A percentile compares a stretch with the other conserved stretches of the same genome.
Evolutionary conservation across 2,797 vertebrate genomes (phyloP).

Genomic region (Epinephelus malabaricus): DNA sequence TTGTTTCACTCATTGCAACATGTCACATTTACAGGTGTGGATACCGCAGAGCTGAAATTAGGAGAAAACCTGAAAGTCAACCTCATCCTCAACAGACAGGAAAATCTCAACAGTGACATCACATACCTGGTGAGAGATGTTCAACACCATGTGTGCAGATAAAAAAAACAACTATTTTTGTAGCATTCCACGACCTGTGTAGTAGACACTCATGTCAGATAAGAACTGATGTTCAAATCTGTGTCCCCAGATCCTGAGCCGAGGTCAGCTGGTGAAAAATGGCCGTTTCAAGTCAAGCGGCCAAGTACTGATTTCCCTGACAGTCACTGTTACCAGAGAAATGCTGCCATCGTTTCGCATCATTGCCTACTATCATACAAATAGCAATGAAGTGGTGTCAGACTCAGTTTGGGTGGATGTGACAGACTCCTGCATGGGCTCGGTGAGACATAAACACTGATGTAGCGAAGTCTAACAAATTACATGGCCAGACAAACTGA

Average conservation of each 20-base stretch:
- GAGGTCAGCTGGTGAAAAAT: slow-evolving; percentile 82
- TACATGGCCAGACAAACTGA: background rate
- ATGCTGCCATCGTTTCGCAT: slow-evolving; percentile 92
- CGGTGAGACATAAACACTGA: slow-evolving; percentile 70
- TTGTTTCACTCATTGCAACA: background rate
- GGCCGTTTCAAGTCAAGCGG: slow-evolving; percentile 61
- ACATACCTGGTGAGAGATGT: slow-evolving; percentile 88
- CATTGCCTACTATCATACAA: slow-evolving; percentile 85
- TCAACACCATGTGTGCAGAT: background rate
- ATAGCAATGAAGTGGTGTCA: slow-evolving; percentile 82
- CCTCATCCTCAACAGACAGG: slow-evolving; percentile 72
- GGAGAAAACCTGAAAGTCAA: slow-evolving; percentile 80
- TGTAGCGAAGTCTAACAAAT: no score
- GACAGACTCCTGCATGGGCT: slow-evolving; percentile 90
- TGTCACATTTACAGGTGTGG: slow-evolving; percentile 55
- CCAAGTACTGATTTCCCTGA: slow-evolving; percentile 82
- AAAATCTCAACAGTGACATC: slow-evolving; percentile 67
- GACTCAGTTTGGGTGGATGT: slow-evolving; percentile 92
- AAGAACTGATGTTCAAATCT: slow-evolving; percentile 9
- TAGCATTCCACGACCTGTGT: fast-evolving
- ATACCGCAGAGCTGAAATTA: slow-evolving; percentile 64
- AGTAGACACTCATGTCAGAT: background rate
- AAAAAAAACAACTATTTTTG: background rate
- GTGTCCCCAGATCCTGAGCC: slow-evolving; percentile 86
- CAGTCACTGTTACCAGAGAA: slow-evolving; percentile 74